Conservation (phyloP, 2,888 invertebrate species). For the Dasypolia templi region DNA sequence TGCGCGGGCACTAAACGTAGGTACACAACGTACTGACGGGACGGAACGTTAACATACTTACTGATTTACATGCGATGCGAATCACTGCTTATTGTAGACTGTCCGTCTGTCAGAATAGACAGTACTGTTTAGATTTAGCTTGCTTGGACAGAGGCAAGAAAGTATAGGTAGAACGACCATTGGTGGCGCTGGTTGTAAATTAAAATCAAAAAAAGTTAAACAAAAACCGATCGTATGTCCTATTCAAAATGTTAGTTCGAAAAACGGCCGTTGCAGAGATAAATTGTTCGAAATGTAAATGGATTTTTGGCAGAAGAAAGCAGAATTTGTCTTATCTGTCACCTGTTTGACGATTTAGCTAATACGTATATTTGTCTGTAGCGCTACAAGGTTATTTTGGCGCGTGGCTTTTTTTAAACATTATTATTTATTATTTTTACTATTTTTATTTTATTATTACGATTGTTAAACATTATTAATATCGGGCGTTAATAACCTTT, state of each 20-base stretch:
- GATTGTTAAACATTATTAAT: not conserved
- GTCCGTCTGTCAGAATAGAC: constrained; percentile 11
- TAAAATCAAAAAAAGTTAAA: too few relatives aligned
- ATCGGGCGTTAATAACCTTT: not conserved
- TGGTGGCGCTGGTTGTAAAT: too few relatives aligned
- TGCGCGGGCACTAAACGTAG: constrained; percentile 58
- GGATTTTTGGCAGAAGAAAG: not conserved
- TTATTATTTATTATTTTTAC: too few relatives aligned
- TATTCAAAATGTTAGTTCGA: too few relatives aligned
- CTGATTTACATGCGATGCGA: constrained; percentile 57
- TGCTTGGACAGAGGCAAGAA: too few relatives aligned
- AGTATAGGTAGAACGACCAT: too few relatives aligned
- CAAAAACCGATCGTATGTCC: too few relatives aligned
- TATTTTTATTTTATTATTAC: too few relatives aligned
- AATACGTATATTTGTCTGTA: too few relatives aligned
- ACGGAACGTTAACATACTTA: constrained; percentile 75
- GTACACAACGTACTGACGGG: constrained; percentile 42
- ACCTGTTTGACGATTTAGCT: not conserved
- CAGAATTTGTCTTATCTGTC: not conserved
- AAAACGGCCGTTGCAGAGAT: too few relatives aligned
- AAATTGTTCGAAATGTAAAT: not conserved
- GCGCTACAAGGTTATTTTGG: too few relatives aligned
- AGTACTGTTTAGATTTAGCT: not conserved
- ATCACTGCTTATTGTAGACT: constrained; percentile 15
- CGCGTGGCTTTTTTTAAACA: not conserved